phyloP scores from a whole-genome alignment of 1,140 invertebrate genomes.

The Lethrus apterus region DNA sequence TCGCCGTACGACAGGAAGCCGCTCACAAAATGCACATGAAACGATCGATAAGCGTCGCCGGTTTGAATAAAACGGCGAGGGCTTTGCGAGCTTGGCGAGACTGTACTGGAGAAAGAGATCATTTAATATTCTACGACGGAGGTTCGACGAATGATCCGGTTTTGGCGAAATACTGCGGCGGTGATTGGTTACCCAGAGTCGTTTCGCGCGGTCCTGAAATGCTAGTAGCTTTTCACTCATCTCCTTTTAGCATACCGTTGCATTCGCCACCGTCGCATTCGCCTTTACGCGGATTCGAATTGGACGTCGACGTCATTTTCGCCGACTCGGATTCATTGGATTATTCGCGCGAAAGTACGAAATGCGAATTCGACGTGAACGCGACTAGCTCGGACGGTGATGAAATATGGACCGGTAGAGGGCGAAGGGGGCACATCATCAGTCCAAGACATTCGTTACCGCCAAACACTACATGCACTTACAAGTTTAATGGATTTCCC shows the following conservation, averaged over 20 bases:
- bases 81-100: constrained; percentile 71
- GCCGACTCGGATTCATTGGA: constrained; percentile 73
- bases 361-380: constrained; percentile 66
- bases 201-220: constrained; percentile 66
- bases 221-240: constrained; percentile 79
- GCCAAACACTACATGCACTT: constrained; percentile 78
- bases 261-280: constrained; percentile 48
- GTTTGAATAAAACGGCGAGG: constrained; percentile 58
- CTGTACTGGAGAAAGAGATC: constrained; percentile 72
- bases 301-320: constrained; percentile 81
- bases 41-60: constrained; percentile 53
- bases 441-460: constrained; percentile 77
- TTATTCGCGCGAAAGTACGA: constrained; percentile 51
- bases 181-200: constrained; percentile 68
- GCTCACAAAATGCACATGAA: constrained; percentile 66
- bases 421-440: constrained; percentile 56
- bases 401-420: constrained; percentile 44
- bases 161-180: constrained; percentile 79
- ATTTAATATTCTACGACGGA: constrained; percentile 80
- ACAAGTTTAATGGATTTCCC: constrained; percentile 69
- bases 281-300: constrained; percentile 65
- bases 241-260: constrained; percentile 64
- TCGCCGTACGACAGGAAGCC: constrained; percentile 65
- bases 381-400: constrained; percentile 52
- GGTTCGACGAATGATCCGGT: constrained; percentile 69